These are phyloP conservation scores for Drosophila macrospina DNA, from an alignment of 2,888 invertebrate species.

Conservation along the genomic window DNA sequence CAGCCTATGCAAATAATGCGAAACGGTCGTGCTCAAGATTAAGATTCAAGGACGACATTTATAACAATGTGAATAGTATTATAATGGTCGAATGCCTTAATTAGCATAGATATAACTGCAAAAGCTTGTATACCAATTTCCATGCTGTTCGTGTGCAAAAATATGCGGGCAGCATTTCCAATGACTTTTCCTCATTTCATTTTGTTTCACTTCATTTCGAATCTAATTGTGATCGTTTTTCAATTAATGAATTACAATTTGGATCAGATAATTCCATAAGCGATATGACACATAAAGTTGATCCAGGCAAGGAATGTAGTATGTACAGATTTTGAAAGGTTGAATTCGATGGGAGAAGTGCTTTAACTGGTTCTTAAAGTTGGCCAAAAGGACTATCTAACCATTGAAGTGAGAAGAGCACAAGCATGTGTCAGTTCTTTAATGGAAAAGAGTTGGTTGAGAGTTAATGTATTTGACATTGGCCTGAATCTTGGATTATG, in stretches of 20 bases:
- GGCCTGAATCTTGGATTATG: conserved; percentile 7
- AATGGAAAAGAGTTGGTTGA: too few species aligned
- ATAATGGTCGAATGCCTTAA: conserved; percentile 34
- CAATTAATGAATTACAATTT: background rate
- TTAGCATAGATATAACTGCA: conserved; percentile 19
- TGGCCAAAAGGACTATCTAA: background rate
- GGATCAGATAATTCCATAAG: background rate
- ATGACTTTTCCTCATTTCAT: conserved; percentile 13
- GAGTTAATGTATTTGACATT: conserved; percentile 10
- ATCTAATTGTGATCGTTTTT: background rate
- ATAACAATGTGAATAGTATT: conserved; percentile 27
- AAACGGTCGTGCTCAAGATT: conserved; percentile 37
- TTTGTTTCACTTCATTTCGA: background rate
- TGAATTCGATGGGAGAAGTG: background rate
- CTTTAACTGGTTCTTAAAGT: conserved; percentile 17
- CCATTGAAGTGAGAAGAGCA: background rate
- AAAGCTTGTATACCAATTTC: conserved; percentile 6
- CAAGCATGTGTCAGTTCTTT: too few species aligned
- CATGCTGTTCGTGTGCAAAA: background rate
- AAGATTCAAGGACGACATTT: conserved; percentile 52
- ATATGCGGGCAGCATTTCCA: conserved; percentile 7
- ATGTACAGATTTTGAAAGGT: background rate
- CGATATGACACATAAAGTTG: background rate
- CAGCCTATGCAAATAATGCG: conserved; percentile 41
- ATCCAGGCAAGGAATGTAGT: background rate